Evolutionary conservation across 1,140 invertebrate genomes (phyloP).

Genomic region (Andrena cerasifolii): DNA sequence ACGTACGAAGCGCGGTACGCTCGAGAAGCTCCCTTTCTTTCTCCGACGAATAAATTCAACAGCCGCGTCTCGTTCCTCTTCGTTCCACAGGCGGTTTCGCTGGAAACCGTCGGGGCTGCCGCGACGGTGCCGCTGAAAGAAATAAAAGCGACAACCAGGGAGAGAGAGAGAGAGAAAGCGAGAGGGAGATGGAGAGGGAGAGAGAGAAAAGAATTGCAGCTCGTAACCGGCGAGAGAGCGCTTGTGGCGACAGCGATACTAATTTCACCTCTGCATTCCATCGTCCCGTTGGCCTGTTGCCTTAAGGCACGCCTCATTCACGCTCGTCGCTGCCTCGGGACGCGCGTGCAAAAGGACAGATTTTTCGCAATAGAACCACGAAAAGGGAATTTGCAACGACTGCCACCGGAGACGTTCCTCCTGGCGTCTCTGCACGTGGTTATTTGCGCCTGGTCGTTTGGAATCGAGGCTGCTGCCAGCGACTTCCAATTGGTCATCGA

Average conservation of each 20-base stretch:
- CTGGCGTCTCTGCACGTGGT: background rate
- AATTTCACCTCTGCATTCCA: constrained; percentile 72
- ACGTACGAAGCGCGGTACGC: constrained; percentile 39
- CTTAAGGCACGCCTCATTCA: constrained; percentile 54
- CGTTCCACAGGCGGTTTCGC: constrained; percentile 35
- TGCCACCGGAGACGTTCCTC: background rate
- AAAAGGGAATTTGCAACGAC: constrained; percentile 13
- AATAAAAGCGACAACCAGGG: constrained; percentile 16
- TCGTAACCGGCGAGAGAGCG: constrained; percentile 54
- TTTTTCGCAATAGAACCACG: constrained; percentile 24
- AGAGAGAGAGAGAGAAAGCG: background rate
- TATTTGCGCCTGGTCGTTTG: background rate
- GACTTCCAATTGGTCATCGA: background rate
- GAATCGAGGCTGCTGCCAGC: background rate
- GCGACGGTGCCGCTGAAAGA: constrained; percentile 10
- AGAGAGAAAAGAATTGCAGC: constrained; percentile 21
- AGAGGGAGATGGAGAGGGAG: background rate
- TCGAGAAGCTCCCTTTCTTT: constrained; percentile 44
- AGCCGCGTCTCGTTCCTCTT: constrained; percentile 23
- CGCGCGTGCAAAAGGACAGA: constrained; percentile 20
- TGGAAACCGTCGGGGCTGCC: constrained; percentile 43
- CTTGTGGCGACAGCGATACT: constrained; percentile 62
- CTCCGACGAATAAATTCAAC: constrained; percentile 49
- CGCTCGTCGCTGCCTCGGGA: constrained; percentile 15
- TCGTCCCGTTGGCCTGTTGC: constrained; percentile 55